Evolutionary conservation across 2,113 vertebrate species (phyloP), one percentile per base, ranked within the genome.

Genomic region (Rissa tridactyla): DNA sequence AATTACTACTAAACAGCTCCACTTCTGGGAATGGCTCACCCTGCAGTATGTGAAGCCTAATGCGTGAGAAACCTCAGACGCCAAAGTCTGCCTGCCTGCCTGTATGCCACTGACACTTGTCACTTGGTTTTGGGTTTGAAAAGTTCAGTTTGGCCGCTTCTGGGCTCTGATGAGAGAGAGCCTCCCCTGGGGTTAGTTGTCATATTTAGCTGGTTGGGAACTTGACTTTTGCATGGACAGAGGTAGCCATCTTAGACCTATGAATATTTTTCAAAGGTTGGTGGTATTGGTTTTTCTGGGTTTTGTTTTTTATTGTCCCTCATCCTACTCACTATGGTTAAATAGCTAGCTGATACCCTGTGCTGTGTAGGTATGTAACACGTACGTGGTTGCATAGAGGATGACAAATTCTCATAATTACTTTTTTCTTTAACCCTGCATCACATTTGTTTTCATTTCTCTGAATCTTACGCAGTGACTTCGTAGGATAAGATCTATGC

Each of bases 21-120:
- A 68, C 85, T 82, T 21, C 94, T 96, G 97, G 97, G 97, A 95
- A 89, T 9, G 68, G 96, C 96, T 98, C 93, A 54, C 90, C 95
- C 90, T 91, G 49, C 91, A 36, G 89, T 92, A 29, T 32, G n/a
- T 57, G 91, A 60, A 95, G 91, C 86, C 91, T 81, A 44, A 60
- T 34, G 97, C 95, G 17, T 34, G 96, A 54, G 95, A 79, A 76
- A 64, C 58, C 89, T 52, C 13, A 20, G 72, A 18, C 5, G 19
- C 81, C 82, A 80, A 46, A 83, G 91, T 61, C 60, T 3, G 51
- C 87, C 92, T 27, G 90, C 94, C 88, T 64, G 17, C 57, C 78
- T 14, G 32, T 21, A 3, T 70, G 91, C 42, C 1, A 19, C 62
- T 92, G 92, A 38, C 77, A 25, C 89, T 95, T 79, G 95, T 83